Conservation (phyloP, 2,113 vertebrate genomes). For the Lucifuga dentata region DNA sequence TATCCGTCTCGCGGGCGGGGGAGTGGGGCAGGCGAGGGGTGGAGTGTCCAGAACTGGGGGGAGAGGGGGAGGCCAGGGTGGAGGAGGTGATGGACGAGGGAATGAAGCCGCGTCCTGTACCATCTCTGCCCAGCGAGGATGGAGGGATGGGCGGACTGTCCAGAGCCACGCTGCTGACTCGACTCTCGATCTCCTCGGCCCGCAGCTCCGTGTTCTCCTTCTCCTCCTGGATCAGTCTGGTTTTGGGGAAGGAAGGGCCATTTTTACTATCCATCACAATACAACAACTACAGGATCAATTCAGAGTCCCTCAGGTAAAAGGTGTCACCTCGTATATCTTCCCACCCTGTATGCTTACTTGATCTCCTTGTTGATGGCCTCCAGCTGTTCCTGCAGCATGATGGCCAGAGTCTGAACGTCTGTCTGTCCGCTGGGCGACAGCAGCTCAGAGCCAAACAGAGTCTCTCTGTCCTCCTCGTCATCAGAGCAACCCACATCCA, state of each 20-base stretch:
- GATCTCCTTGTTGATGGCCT: slow-evolving; percentile 96
- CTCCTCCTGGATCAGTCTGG: slow-evolving; percentile 93
- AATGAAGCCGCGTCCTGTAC: slow-evolving; percentile 85
- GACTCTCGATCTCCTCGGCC: slow-evolving; percentile 92
- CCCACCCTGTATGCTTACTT: no score
- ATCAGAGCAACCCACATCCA: slow-evolving; percentile 86
- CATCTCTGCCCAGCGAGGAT: slow-evolving; percentile 80
- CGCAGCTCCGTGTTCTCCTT: slow-evolving; percentile 93
- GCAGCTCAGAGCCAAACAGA: slow-evolving; percentile 88
- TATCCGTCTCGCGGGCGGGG: slow-evolving; percentile 88
- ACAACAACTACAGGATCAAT: no score
- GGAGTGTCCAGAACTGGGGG: slow-evolving; percentile 92
- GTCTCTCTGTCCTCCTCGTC: slow-evolving; percentile 89
- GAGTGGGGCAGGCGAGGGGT: slow-evolving; percentile 92
- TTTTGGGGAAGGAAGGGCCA: no score
- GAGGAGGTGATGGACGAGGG: slow-evolving; percentile 93
- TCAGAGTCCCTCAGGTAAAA: background rate
- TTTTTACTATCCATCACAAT: no score
- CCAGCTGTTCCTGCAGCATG: slow-evolving; percentile 94
- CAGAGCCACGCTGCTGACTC: slow-evolving; percentile 88
- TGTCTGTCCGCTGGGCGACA: slow-evolving; percentile 92
- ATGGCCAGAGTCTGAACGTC: slow-evolving; percentile 94
- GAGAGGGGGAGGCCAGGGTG: slow-evolving; percentile 92
- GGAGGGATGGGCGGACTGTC: slow-evolving; percentile 87
- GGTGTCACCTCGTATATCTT: no score